Evolutionary conservation across 2,113 vertebrate genomes (phyloP), one percentile per base, ranked within the genome.

Genomic region (Cercopithecus mona): DNA sequence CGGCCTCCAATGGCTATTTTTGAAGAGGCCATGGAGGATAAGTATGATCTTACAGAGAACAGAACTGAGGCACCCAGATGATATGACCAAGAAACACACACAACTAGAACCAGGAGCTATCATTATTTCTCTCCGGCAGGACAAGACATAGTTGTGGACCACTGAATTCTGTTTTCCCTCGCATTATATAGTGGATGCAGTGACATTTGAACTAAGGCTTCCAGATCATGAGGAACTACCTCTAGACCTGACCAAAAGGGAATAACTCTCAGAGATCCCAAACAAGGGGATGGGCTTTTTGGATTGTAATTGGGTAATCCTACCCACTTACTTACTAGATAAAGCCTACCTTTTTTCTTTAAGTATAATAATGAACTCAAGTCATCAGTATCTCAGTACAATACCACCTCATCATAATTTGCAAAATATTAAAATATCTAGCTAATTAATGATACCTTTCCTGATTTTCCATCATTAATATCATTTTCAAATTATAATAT

Each of bases 401-500:
- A 90, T 50, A 68, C 35, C 57, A 80, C 22, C 68, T 78, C 61
- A 75, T 80, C 27, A 59, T 20, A 59, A n/a, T 57, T 59, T 50
- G 30, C 27, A 92, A 85, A 89, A 96, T 52, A 66, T 90, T 57
- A 78, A 92, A 92, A 72, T 88, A 64, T n/a, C 89, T 48, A 61
- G 35, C n/a, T 72, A 72, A 70, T 55, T 18, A 76, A 86, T 59
- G 48, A 48, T 40, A 85, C 6, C 23, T 38, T 79, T n/a, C 22
- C 48, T 6, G 35, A 1, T 78, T 76, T 94, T 68, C 79, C 64
- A 68, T 25, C 48, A 30, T 1, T 73, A 27, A 85, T 64, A 32
- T 5, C 48, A 64, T 89, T 93, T 83, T 48, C 32, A 12, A 45
- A 59, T 83, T 70, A 61, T 78, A 70, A 50, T 83, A 40, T 70